phyloP scores from a whole-genome alignment of 1,140 invertebrate genomes.

The Drosophila sturtevanti region DNA sequence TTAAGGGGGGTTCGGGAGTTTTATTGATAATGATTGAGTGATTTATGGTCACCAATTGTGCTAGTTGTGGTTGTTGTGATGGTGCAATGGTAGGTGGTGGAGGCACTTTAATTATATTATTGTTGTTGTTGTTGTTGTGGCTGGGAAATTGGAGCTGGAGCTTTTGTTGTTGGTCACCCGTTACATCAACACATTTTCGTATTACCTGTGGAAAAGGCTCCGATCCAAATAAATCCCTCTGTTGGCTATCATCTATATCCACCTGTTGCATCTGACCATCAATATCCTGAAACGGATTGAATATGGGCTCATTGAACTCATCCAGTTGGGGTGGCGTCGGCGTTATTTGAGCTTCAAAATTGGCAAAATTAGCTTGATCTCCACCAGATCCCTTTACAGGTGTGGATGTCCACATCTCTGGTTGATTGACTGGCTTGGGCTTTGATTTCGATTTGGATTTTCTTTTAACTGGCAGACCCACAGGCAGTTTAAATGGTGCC shows the following conservation, averaged over 20 bases:
- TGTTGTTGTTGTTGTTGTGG: conserved; percentile 53
- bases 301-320: conserved; percentile 81
- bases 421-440: conserved; percentile 31
- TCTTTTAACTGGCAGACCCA: conserved; percentile 79
- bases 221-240: conserved; percentile 84
- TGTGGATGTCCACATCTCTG: conserved; percentile 77
- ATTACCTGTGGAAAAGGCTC: conserved; percentile 84
- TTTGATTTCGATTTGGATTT: conserved; percentile 44
- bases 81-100: conserved; percentile 21
- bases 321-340: conserved; percentile 56
- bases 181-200: conserved; percentile 57
- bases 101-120: conserved; percentile 57
- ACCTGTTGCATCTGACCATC: conserved; percentile 37
- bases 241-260: conserved; percentile 10
- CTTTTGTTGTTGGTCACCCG: conserved; percentile 35
- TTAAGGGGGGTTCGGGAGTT: conserved; percentile 61
- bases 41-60: conserved; percentile 77
- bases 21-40: conserved; percentile 82
- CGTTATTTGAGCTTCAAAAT: conserved; percentile 51
- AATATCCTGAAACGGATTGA: conserved; percentile 72
- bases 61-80: conserved; percentile 31
- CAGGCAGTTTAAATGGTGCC: conserved; percentile 87
- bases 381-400: conserved; percentile 52
- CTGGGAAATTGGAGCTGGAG: conserved; percentile 63
- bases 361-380: conserved; percentile 62